Evolutionary conservation across 2,888 invertebrate genomes (phyloP).

Genomic region (Pseudanteris insignis): DNA sequence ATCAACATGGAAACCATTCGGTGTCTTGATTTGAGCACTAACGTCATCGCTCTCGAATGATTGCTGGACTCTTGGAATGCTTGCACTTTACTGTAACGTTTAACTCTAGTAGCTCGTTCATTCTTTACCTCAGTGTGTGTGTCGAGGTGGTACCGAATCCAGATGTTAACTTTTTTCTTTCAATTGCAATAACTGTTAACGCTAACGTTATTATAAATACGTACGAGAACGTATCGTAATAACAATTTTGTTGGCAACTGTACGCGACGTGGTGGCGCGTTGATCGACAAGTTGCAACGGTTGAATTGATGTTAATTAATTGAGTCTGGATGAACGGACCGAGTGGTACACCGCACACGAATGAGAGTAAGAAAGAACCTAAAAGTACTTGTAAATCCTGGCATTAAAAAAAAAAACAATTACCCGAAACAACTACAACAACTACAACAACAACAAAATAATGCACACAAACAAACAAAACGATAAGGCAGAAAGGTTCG

Average conservation of each 20-base stretch:
- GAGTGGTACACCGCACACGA: slow-evolving; percentile 16
- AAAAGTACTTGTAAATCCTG: slow-evolving; percentile 25
- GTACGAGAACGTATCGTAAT: too few species aligned
- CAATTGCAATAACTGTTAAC: too few species aligned
- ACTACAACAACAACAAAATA: slow-evolving; percentile 12
- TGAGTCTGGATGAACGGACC: slow-evolving; percentile 6
- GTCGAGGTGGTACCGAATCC: slow-evolving; percentile 24
- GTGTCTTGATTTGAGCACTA: slow-evolving; percentile 63
- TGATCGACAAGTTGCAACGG: not conserved
- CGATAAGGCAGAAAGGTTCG: slow-evolving; percentile 48
- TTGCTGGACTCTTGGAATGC: slow-evolving; percentile 65
- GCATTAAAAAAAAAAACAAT: slow-evolving; percentile 17
- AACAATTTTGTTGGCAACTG: too few species aligned
- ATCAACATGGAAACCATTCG: slow-evolving; percentile 63
- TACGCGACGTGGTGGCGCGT: not conserved
- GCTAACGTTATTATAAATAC: too few species aligned
- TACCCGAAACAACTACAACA: too few species aligned
- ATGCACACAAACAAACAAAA: slow-evolving; percentile 38
- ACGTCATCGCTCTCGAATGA: slow-evolving; percentile 65
- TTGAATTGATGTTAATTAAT: slow-evolving; percentile 7
- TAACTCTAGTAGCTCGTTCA: slow-evolving; percentile 40
- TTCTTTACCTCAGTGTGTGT: slow-evolving; percentile 36
- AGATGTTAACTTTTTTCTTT: slow-evolving; percentile 2
- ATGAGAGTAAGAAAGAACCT: slow-evolving; percentile 27
- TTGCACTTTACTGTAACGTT: slow-evolving; percentile 61